Evolutionary conservation across 1,140 invertebrate species (phyloP).

Genomic region (Eumeta japonica): DNA sequence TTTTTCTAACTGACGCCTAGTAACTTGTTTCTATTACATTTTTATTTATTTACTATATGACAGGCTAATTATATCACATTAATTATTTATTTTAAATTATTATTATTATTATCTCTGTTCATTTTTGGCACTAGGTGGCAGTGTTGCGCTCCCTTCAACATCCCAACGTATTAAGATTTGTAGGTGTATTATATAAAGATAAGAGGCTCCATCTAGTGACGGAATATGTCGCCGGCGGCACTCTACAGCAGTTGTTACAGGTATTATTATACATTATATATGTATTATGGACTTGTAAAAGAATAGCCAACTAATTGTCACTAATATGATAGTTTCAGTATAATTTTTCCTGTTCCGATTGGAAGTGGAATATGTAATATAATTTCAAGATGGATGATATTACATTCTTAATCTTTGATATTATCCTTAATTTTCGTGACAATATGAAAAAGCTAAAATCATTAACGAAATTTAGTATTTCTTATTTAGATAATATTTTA

Average conservation of each 20-base stretch:
- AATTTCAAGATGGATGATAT: too few relatives aligned
- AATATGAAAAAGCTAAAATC: too few relatives aligned
- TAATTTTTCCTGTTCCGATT: too few relatives aligned
- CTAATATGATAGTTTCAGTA: too few relatives aligned
- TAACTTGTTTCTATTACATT: not conserved
- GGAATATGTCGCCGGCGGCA: constrained; percentile 89
- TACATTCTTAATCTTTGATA: too few relatives aligned
- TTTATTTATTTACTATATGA: not conserved
- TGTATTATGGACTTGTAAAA: too few relatives aligned
- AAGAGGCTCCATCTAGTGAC: constrained; percentile 88
- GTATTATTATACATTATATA: constrained; percentile 51
- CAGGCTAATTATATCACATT: not conserved
- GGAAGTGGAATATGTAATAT: too few relatives aligned
- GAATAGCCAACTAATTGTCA: too few relatives aligned
- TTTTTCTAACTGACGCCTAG: not conserved
- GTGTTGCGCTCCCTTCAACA: constrained; percentile 85
- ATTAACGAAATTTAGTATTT: too few relatives aligned
- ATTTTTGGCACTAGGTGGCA: constrained; percentile 66
- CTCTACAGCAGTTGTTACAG: constrained; percentile 68
- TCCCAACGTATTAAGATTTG: constrained; percentile 87
- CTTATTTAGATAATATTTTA: too few relatives aligned
- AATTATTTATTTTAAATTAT: not conserved
- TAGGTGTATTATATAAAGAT: constrained; percentile 92
- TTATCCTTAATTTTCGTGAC: too few relatives aligned
- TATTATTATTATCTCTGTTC: not conserved